These are phyloP conservation scores for Natrix natrix DNA, from an alignment of 2,797 vertebrate species.

Conservation along the genomic window DNA sequence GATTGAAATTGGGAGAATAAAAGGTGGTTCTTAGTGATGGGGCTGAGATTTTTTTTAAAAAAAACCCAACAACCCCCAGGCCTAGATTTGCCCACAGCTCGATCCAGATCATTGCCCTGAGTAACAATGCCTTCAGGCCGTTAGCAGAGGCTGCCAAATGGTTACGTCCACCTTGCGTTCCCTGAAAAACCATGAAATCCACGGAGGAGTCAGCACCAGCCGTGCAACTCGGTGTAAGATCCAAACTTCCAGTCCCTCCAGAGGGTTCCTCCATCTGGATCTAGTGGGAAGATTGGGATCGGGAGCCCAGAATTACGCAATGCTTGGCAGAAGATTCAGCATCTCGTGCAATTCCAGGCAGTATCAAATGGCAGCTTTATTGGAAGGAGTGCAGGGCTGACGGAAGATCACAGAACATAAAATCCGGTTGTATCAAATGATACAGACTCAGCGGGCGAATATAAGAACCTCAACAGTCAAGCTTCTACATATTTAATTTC, in stretches of 20 bases:
- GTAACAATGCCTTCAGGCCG: background rate
- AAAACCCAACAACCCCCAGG: background rate
- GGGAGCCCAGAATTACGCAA: background rate
- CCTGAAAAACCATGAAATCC: background rate
- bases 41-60: background rate
- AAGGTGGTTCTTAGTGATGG: background rate
- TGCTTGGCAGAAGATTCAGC: background rate
- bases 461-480: constrained; percentile 44
- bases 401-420: constrained; percentile 36
- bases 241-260: accelerated
- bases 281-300: background rate
- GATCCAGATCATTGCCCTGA: background rate
- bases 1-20: background rate
- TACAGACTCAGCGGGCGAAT: constrained; percentile 41
- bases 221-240: background rate
- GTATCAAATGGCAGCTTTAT: constrained; percentile 31
- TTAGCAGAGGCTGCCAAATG: background rate
- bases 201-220: background rate
- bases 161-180: accelerated
- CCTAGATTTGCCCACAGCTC: background rate
- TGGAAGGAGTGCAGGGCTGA: constrained; percentile 24
- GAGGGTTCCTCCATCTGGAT: accelerated
- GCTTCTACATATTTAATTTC: constrained; percentile 63
- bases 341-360: constrained; percentile 25
- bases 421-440: constrained; percentile 40